phyloP scores from a whole-genome alignment of 2,888 invertebrate species.

The Gerris lacustris region DNA sequence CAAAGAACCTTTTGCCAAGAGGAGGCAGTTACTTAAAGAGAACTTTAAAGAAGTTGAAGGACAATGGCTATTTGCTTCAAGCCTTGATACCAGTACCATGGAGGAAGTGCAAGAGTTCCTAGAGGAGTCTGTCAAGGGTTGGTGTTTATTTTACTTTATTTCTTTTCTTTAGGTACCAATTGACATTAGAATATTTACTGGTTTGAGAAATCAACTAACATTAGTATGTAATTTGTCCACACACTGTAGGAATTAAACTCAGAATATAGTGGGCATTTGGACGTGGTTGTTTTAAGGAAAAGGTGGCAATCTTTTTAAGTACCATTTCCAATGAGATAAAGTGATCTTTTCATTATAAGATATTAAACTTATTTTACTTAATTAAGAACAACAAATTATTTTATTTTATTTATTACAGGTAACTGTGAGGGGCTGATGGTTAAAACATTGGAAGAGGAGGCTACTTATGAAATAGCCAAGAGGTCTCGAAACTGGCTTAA shows the following conservation, averaged over 20 bases:
- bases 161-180: neutral
- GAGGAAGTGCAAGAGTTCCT: slow-evolving; percentile 90
- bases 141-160: neutral
- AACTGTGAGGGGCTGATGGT: slow-evolving; percentile 99
- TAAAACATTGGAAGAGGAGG: slow-evolving; percentile 77
- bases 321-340: too few species aligned
- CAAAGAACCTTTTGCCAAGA: slow-evolving; percentile 55
- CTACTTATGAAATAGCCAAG: slow-evolving; percentile 94
- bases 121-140: slow-evolving; percentile 82
- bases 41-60: slow-evolving; percentile 61
- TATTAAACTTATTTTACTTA: too few species aligned
- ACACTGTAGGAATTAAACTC: too few species aligned
- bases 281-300: too few species aligned
- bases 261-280: too few species aligned
- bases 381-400: neutral
- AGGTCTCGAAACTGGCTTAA: slow-evolving; percentile 90
- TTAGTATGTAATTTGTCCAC: too few species aligned
- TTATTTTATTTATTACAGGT: slow-evolving; percentile 40
- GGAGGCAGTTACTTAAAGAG: slow-evolving; percentile 59
- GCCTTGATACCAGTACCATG: slow-evolving; percentile 64
- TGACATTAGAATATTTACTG: too few species aligned
- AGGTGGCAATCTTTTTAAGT: too few species aligned
- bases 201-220: too few species aligned
- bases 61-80: slow-evolving; percentile 77
- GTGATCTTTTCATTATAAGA: too few species aligned